Percentiles rank a stretch among this genome's conserved stretches.
Conservation (phyloP, 2,797 vertebrate genomes). For the Acrossocheilus wenchowensis region DNA sequence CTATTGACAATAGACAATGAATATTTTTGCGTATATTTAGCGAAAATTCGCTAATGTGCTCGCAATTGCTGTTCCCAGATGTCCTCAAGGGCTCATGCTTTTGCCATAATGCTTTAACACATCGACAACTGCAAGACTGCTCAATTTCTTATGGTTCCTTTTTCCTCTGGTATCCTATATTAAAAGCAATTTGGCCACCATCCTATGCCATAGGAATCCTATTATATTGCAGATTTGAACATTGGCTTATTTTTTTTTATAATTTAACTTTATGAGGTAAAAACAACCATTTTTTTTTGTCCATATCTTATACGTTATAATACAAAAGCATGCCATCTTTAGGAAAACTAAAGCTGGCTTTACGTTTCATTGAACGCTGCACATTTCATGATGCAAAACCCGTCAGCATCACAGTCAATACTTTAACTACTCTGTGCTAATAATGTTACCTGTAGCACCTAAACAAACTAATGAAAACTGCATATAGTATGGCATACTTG, state of each 20-base stretch:
- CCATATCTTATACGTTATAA: slow-evolving; percentile 17
- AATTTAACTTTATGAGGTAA: slow-evolving; percentile 38
- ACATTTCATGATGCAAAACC: slow-evolving; percentile 35
- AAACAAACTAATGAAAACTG: slow-evolving; percentile 51
- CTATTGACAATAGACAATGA: neutral
- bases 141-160: neutral
- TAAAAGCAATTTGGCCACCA: slow-evolving; percentile 21
- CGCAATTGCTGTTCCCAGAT: neutral
- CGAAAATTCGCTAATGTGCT: neutral
- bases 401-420: slow-evolving; percentile 37
- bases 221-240: slow-evolving; percentile 24
- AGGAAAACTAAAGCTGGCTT: slow-evolving; percentile 27
- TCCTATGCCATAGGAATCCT: slow-evolving; percentile 19
- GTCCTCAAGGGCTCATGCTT: neutral
- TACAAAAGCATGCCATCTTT: slow-evolving; percentile 35
- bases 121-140: neutral
- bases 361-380: slow-evolving; percentile 12
- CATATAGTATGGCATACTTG: slow-evolving; percentile 34
- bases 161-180: neutral
- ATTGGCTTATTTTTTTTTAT: slow-evolving; percentile 42
- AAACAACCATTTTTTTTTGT: neutral
- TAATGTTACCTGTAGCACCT: slow-evolving; percentile 39
- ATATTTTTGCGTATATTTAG: neutral
- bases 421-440: slow-evolving; percentile 34
- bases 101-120: neutral